A percentile compares a stretch with the other conserved stretches of the same genome.
Evolutionary conservation across 2,888 invertebrate species (phyloP).

Genomic region (Branchinecta sandiegonensis): DNA sequence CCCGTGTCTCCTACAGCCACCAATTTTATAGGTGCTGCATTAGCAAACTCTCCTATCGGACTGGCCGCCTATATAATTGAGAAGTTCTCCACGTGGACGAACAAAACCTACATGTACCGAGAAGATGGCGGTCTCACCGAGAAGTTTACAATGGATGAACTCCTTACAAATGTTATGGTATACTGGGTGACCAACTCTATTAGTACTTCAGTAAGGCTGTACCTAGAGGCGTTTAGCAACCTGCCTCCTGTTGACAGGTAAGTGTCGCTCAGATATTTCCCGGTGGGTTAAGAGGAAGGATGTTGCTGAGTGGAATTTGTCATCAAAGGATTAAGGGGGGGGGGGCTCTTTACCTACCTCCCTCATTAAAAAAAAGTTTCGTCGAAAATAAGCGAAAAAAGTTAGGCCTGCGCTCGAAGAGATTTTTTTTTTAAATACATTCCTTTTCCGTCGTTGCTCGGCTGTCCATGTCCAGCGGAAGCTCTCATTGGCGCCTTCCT

Average conservation of each 20-base stretch:
- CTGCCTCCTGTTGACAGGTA: conserved; percentile 17
- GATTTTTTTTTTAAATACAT: too few relatives aligned
- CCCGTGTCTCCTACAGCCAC: too few relatives aligned
- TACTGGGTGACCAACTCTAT: conserved; percentile 63
- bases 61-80: conserved; percentile 79
- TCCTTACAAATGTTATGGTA: conserved; percentile 62
- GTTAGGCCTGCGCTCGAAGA: too few relatives aligned
- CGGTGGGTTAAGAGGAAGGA: too few relatives aligned
- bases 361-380: too few relatives aligned
- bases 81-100: conserved; percentile 66
- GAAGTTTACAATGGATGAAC: conserved; percentile 51
- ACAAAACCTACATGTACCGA: conserved; percentile 38
- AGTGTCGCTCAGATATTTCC: conserved; percentile 16
- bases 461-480: too few relatives aligned
- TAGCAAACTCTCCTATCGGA: conserved; percentile 65
- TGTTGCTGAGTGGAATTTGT: too few relatives aligned
- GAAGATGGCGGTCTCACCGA: conserved; percentile 49
- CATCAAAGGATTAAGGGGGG: too few relatives aligned
- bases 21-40: conserved; percentile 42
- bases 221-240: conserved; percentile 43
- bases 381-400: too few relatives aligned
- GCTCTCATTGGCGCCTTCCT: too few relatives aligned
- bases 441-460: too few relatives aligned
- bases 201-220: conserved; percentile 56
- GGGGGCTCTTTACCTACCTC: too few relatives aligned